A percentile compares a stretch with the other conserved stretches of the same genome.
These are phyloP conservation scores for Acyrthosiphon pisum DNA, from an alignment of 1,140 invertebrate genomes.

Conservation along the genomic window DNA sequence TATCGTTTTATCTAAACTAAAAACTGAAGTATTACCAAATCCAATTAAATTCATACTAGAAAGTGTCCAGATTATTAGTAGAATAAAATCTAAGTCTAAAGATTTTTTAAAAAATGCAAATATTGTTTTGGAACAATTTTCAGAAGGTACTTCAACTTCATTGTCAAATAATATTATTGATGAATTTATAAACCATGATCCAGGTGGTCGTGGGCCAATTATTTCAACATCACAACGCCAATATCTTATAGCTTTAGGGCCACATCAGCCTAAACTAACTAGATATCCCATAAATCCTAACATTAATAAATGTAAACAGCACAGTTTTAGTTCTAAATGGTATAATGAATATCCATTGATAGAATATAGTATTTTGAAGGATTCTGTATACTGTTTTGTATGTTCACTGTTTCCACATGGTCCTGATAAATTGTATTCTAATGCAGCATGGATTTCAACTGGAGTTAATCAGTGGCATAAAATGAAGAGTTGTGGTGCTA, in stretches of 20 bases:
- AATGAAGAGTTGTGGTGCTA: too few relatives aligned
- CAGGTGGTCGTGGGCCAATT: constrained; percentile 1
- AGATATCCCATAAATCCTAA: neutral
- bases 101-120: constrained; percentile 3
- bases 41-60: neutral
- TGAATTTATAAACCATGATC: constrained; percentile 40
- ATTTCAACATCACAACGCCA: neutral
- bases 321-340: constrained; percentile 34
- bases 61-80: neutral
- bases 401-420: too few relatives aligned
- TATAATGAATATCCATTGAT: too few relatives aligned
- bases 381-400: too few relatives aligned
- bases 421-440: too few relatives aligned
- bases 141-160: constrained; percentile 9
- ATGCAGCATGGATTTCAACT: too few relatives aligned
- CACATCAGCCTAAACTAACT: constrained; percentile 31
- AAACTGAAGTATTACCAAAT: neutral
- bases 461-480: too few relatives aligned
- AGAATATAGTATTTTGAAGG: too few relatives aligned
- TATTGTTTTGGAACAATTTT: neutral
- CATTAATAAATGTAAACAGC: constrained; percentile 4
- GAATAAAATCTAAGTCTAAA: constrained; percentile 18
- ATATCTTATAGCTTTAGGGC: constrained; percentile 39
- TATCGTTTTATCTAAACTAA: neutral
- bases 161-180: neutral